A percentile compares a stretch with the other conserved stretches of the same genome.
Conservation (phyloP, 2,113 vertebrate genomes). For the Felis chaus region DNA sequence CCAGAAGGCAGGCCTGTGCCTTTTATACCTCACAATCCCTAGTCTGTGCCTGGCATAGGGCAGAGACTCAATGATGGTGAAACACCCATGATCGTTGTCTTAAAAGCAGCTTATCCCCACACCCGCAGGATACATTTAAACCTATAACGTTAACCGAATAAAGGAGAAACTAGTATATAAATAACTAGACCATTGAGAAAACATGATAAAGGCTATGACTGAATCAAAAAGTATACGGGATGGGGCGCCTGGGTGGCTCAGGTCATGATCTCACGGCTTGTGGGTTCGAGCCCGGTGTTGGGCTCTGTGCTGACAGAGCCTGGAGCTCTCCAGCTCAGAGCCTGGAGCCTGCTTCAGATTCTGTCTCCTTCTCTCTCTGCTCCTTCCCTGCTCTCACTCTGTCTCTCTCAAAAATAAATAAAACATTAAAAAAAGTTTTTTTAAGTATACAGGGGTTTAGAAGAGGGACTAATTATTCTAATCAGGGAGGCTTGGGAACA, state of each 20-base stretch:
- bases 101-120: neutral
- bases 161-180: neutral
- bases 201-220: neutral
- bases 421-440: too few species aligned
- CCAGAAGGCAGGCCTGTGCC: neutral
- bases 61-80: neutral
- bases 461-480: neutral
- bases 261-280: too few species aligned
- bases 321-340: too few species aligned
- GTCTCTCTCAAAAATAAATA: too few species aligned
- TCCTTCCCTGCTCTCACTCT: too few species aligned
- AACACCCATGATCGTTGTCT: neutral
- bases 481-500: neutral
- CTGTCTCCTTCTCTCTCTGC: too few species aligned
- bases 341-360: too few species aligned
- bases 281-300: too few species aligned
- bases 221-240: neutral
- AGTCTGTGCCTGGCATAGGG: neutral
- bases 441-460: neutral
- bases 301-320: too few species aligned
- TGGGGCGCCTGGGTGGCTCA: too few species aligned
- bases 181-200: neutral
- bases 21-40: neutral
- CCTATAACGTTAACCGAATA: neutral
- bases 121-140: neutral